phyloP scores from a whole-genome alignment of 2,888 invertebrate species.

The Drosophila pullipes region DNA sequence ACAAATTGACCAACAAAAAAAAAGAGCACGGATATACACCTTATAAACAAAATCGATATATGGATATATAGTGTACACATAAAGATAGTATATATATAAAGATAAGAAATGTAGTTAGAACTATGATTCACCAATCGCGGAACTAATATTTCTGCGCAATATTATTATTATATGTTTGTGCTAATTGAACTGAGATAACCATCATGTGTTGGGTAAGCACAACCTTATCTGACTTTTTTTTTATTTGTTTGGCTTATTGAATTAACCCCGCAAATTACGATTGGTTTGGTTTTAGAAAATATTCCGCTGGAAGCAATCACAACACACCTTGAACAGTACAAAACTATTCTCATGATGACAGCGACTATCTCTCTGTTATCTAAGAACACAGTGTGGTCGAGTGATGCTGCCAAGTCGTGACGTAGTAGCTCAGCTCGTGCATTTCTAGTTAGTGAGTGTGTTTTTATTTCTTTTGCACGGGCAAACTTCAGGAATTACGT shows the following conservation, averaged over 20 bases:
- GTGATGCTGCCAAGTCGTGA: conserved; percentile 41
- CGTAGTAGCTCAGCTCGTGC: conserved; percentile 46
- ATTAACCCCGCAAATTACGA: neutral
- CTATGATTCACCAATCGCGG: neutral
- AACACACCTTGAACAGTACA: neutral
- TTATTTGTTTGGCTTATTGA: conserved; percentile 1
- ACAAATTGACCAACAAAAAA: too few species aligned
- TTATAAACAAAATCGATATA: neutral
- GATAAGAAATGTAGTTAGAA: conserved; percentile 2
- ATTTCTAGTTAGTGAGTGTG: conserved; percentile 26
- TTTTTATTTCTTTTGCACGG: conserved; percentile 4
- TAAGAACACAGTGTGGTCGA: neutral
- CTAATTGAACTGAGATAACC: conserved; percentile 8
- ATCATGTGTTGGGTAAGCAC: neutral
- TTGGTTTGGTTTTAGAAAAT: conserved; percentile 1
- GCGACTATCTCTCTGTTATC: conserved; percentile 35
- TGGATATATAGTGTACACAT: too few species aligned
- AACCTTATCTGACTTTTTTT: conserved; percentile 19
- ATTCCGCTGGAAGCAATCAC: conserved; percentile 1
- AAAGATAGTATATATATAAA: neutral
- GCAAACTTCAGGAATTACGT: conserved; percentile 29
- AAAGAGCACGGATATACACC: neutral
- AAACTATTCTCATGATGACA: conserved; percentile 9
- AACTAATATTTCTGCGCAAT: conserved; percentile 1
- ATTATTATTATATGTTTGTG: neutral